Conservation (phyloP, 2,888 invertebrate genomes). For the Pheosia tremula region DNA sequence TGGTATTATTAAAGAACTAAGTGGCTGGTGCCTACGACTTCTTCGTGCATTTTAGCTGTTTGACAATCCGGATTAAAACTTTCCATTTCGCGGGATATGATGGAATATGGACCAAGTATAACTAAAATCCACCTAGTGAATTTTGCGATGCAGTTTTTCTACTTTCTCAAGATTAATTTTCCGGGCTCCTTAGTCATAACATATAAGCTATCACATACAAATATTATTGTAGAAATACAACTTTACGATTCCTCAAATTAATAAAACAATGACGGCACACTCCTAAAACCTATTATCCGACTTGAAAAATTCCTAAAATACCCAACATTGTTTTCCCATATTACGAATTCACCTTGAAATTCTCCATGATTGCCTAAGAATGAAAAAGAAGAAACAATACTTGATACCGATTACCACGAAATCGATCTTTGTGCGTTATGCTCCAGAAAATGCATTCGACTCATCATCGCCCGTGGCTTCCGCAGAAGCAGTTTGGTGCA, state of each 20-base stretch:
- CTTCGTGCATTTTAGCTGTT: no score
- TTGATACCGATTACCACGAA: constrained; percentile 15
- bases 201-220: no score
- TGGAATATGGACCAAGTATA: no score
- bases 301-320: constrained; percentile 20
- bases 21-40: no score
- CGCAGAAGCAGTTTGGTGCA: constrained; percentile 60
- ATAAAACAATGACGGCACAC: not conserved
- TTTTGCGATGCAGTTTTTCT: no score
- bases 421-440: constrained; percentile 14
- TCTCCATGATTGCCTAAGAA: constrained; percentile 14
- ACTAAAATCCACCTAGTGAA: no score
- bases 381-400: not conserved
- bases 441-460: constrained; percentile 7
- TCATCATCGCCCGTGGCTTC: constrained; percentile 64
- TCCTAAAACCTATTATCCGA: not conserved
- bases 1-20: no score
- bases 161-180: no score
- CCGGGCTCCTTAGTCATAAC: no score
- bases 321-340: constrained; percentile 41
- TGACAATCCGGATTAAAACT: no score
- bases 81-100: no score
- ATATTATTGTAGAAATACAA: no score
- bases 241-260: not conserved
- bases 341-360: constrained; percentile 32